Conservation (phyloP, 2,113 vertebrate species). For the Toxotes jaculatrix region DNA sequence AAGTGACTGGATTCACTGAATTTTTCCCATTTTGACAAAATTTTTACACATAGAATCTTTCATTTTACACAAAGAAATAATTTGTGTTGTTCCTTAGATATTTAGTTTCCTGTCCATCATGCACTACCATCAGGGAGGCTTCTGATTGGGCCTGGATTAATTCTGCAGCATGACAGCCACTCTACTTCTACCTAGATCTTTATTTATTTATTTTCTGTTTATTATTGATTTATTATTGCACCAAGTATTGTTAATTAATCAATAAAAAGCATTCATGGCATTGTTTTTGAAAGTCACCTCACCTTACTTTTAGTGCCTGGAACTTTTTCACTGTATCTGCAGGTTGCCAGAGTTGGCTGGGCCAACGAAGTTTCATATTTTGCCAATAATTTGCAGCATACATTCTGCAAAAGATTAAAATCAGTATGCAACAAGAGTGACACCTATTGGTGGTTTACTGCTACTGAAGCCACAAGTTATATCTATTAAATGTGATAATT, state of each 20-base stretch:
- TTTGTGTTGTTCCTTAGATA: too few species aligned
- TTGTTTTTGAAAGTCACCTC: neutral
- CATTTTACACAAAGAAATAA: too few species aligned
- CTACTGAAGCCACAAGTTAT: neutral
- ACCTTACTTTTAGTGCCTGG: neutral
- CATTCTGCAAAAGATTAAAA: neutral
- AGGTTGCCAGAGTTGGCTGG: neutral
- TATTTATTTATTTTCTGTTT: neutral
- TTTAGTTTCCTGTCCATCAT: too few species aligned
- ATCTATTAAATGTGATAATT: neutral
- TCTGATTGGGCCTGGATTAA: too few species aligned
- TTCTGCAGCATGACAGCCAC: too few species aligned
- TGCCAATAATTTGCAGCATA: too few species aligned
- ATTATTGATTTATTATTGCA: neutral
- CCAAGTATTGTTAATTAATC: neutral
- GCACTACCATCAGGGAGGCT: too few species aligned
- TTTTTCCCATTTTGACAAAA: too few species aligned
- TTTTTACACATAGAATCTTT: too few species aligned
- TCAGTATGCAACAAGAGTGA: neutral
- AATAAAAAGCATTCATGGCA: neutral
- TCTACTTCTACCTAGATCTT: too few species aligned
- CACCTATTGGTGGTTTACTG: slow-evolving; percentile 26
- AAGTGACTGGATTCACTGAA: neutral
- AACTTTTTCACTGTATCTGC: neutral
- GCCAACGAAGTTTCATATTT: neutral